Percentiles rank a stretch among this genome's conserved stretches.
Evolutionary conservation across 2,888 invertebrate genomes (phyloP).

Genomic region (Trypoxylon attenuatum): DNA sequence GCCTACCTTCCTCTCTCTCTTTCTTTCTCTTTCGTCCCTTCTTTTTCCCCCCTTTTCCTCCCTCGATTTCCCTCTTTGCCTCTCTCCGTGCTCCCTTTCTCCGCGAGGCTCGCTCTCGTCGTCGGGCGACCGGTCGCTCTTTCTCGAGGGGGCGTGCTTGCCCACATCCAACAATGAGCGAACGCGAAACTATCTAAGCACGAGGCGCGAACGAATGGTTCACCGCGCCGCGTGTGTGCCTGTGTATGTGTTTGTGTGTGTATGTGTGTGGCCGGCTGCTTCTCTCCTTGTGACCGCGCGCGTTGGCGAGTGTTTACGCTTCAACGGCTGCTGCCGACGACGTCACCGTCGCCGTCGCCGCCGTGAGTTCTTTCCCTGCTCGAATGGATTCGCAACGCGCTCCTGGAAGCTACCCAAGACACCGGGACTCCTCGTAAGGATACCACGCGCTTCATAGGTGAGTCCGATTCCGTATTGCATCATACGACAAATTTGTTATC

Average conservation of each 20-base stretch:
- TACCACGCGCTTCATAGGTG: slow-evolving; percentile 12
- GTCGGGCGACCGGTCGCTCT: slow-evolving; percentile 54
- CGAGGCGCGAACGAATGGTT: slow-evolving; percentile 56
- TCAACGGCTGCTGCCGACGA: slow-evolving; percentile 5
- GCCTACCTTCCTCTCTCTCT: slow-evolving; percentile 24
- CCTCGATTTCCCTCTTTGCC: slow-evolving; percentile 22
- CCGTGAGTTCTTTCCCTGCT: slow-evolving; percentile 13
- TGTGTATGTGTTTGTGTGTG: slow-evolving; percentile 33
- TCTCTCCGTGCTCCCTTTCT: slow-evolving; percentile 35
- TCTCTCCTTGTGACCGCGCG: too few species aligned
- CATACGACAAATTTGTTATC: too few species aligned
- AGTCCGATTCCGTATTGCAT: slow-evolving; percentile 16
- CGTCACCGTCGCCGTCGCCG: too few species aligned
- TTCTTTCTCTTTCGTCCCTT: slow-evolving; percentile 5
- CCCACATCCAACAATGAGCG: slow-evolving; percentile 59
- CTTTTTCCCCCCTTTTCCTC: background rate
- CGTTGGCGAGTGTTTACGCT: slow-evolving; percentile 25
- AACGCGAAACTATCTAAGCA: slow-evolving; percentile 61
- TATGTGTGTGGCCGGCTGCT: slow-evolving; percentile 45
- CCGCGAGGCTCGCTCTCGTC: too few species aligned
- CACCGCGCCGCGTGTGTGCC: slow-evolving; percentile 1
- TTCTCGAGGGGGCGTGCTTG: slow-evolving; percentile 57
- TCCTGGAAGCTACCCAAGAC: slow-evolving; percentile 10
- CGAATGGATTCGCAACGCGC: slow-evolving; percentile 39
- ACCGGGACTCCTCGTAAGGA: slow-evolving; percentile 3